Evolutionary conservation across 2,113 vertebrate genomes (phyloP), one percentile per base, ranked within the genome.

Genomic region (Rhinolophus sinicus): DNA sequence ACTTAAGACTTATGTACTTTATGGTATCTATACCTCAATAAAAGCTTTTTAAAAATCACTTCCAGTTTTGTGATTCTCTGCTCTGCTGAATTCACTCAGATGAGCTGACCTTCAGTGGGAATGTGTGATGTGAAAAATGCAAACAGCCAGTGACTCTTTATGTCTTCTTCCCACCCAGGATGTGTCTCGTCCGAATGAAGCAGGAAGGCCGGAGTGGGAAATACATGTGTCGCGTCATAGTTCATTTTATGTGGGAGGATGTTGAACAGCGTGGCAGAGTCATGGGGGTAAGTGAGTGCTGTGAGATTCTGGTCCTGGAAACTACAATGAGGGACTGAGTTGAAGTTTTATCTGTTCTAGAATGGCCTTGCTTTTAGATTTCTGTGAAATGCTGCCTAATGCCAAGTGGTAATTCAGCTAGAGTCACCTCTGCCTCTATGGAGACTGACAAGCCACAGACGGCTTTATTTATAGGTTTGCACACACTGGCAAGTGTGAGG

Each of bases 221-320:
- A 89, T 99, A 99, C 97, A 99, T 99, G 99, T 99, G 99, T 88
- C 99, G 98, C 62, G 99, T 99, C 97, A 99, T 99, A 1, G 99
- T 99, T 69, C 99, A 99, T 98, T 99, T 99, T 96, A 99, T 99
- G 99, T 99, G 99, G 99, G 99, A 99, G 97, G 99, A 99, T 1
- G 99, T 99, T 1, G 99, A 99, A 26, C 99, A 99, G 98, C 99
- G 99, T 98, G 99, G 99, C 93, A 99, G 99, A 98, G 99, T 99
- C 94, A 99, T 99, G 99, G 99, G 99, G 98, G 99, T 99, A 97
- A 99, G 99, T 98, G n/a, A 15, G 80, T 76, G 67, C 52, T 94
- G 3, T 88, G 76, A 38, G 40, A 88, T 92, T 69, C 35, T 90
- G 11, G 3, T 84, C 44, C 40, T 64, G 38, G 56, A 73, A 84